Base-by-base conservation (phyloP, 1,140 invertebrate genomes). In the Aphelinus atriplicis region DNA sequence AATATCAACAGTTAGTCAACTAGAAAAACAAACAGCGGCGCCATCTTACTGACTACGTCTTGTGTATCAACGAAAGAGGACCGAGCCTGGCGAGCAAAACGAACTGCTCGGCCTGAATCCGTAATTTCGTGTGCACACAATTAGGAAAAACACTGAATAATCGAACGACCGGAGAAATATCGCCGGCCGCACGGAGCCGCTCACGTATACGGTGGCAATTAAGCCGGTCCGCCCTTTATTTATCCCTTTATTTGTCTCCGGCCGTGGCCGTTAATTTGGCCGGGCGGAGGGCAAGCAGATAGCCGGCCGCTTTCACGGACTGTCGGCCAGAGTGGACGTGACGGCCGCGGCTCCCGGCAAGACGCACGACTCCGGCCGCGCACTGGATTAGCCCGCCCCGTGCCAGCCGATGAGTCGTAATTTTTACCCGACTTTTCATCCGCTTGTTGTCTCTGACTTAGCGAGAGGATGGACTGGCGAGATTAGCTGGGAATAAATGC, bases 151-250 rank as follows among this genome's bases (percentile, higher is more conserved):
- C 26, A 26, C 26, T 26, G 26, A 26, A 26, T 26, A 26, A 26
- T 26, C 26, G 26, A 26, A 26, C 0, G 26, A 26, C 26, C 26
- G 26, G 26, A 26, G 26, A 26, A 26, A 26, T 26, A 26, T 26
- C 26, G 26, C 26, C 26, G 26, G 26, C 26, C 26, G 26, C 45
- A 51, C 48, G 26, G 53, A 70, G 56, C 47, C 67, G 67, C 57
- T 70, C 69, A 63, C 58, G 69, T 71, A 62, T 62, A 61, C 70
- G 55, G 48, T 60, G 57, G 71, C 71, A 73, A 73, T 73, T 73
- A 73, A 73, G 57, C 71, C 7, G 47, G 42, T 2, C 50, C 10
- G 9, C 26, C 42, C 62, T 65, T 66, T 73, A n/a, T 73, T 73
- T 73, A 50, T 73, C 64, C 48, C 55, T 65, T 72, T 72, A 64